Conservation (phyloP, 2,113 vertebrate species). For the Tympanuchus pallidicinctus region DNA sequence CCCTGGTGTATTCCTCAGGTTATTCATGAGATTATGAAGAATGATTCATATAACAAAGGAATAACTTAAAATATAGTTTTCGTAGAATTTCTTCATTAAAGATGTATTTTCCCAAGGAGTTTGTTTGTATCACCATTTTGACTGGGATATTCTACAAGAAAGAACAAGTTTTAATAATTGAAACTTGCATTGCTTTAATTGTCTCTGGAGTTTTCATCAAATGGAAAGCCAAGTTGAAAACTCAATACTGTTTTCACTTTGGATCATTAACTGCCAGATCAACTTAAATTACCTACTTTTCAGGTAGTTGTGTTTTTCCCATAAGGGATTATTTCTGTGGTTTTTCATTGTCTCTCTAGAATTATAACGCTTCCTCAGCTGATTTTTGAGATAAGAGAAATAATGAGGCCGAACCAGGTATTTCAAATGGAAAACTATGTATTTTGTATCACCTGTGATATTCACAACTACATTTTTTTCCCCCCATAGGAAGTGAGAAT, state of each 20-base stretch:
- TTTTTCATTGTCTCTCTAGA: not conserved
- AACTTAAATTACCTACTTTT: constrained; percentile 40
- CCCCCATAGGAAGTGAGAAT: not conserved
- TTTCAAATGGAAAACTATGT: not conserved
- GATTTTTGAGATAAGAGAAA: not conserved
- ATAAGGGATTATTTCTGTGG: not conserved
- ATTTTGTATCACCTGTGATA: not conserved
- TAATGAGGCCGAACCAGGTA: not conserved
- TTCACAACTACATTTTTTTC: not conserved
- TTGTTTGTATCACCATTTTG: constrained; percentile 56
- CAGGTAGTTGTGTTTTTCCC: constrained; percentile 25
- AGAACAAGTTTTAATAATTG: constrained; percentile 70
- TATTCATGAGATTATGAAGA: not conserved
- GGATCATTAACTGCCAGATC: constrained; percentile 35
- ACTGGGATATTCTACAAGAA: constrained; percentile 54
- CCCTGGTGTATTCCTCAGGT: not conserved
- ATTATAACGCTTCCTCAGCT: not conserved
- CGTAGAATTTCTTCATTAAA: constrained; percentile 54
- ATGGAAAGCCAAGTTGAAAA: constrained; percentile 63
- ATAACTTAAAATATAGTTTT: constrained; percentile 42
- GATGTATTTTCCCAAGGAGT: constrained; percentile 60
- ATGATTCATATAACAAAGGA: constrained; percentile 15
- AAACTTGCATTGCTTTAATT: constrained; percentile 71
- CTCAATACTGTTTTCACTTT: constrained; percentile 61
- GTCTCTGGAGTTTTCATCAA: constrained; percentile 58